Evolutionary conservation across 2,113 vertebrate species (phyloP).

Genomic region (Eclectus roratus): DNA sequence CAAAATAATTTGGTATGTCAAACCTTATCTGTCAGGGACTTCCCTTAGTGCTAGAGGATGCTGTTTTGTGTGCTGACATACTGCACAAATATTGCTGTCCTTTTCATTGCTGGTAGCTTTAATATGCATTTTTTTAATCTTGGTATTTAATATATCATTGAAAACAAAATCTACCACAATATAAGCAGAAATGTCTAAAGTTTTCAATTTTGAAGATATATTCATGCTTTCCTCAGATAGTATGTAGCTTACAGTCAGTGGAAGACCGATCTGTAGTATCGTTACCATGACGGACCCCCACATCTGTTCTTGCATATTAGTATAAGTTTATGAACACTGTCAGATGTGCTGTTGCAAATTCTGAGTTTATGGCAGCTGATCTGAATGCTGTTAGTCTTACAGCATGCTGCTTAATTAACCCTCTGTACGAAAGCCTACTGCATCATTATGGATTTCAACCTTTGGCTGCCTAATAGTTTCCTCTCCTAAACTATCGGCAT

Average conservation of each 20-base stretch:
- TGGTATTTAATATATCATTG: conserved; percentile 41
- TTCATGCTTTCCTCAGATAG: conserved; percentile 42
- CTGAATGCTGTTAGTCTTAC: neutral
- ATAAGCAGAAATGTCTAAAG: conserved; percentile 40
- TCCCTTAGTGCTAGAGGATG: neutral
- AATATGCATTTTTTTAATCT: conserved; percentile 33
- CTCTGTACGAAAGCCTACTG: neutral
- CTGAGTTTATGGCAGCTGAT: conserved; percentile 29
- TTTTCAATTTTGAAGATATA: conserved; percentile 44
- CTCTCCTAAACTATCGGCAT: neutral
- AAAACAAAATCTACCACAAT: conserved; percentile 41
- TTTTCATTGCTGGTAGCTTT: conserved; percentile 20
- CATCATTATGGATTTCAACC: conserved; percentile 29
- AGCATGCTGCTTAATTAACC: neutral
- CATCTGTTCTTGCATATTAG: conserved; percentile 12
- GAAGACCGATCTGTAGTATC: conserved; percentile 23
- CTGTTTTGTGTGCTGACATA: neutral
- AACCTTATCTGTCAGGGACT: conserved; percentile 7
- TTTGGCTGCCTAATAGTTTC: conserved; percentile 37
- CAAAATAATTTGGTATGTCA: neutral
- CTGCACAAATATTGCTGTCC: neutral
- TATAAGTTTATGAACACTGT: conserved; percentile 24
- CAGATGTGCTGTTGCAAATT: conserved; percentile 20
- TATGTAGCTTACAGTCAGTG: conserved; percentile 1
- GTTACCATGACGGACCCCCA: neutral